phyloP scores from a whole-genome alignment of 2,797 vertebrate species.

The Dallia pectoralis region DNA sequence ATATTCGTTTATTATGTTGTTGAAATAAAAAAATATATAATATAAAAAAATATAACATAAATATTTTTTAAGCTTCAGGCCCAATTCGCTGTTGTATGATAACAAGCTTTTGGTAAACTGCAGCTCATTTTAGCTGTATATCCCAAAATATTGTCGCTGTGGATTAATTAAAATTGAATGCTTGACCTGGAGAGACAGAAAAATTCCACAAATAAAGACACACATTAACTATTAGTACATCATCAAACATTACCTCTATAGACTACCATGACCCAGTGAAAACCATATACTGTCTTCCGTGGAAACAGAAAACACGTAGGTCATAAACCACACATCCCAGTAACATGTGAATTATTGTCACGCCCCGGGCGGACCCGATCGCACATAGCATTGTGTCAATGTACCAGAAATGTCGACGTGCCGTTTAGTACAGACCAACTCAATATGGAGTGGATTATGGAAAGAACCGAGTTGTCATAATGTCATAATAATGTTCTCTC shows the following conservation, averaged over 20 bases:
- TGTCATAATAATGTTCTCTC: constrained; percentile 25
- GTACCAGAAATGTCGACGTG: neutral
- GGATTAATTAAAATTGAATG: neutral
- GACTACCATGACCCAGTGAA: too few relatives aligned
- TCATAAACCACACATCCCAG: neutral
- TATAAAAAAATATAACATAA: too few relatives aligned
- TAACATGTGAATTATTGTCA: neutral
- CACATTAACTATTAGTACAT: neutral
- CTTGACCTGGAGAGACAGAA: neutral
- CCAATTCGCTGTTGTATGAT: neutral
- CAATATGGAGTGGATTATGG: neutral
- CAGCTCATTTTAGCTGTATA: neutral
- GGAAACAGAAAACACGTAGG: neutral
- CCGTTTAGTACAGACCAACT: neutral
- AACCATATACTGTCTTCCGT: too few relatives aligned
- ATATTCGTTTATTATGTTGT: too few relatives aligned
- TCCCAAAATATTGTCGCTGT: neutral
- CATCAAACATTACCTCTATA: neutral
- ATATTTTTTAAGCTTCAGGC: too few relatives aligned
- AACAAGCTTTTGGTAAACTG: neutral
- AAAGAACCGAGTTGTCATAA: neutral
- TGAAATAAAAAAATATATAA: too few relatives aligned
- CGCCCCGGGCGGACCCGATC: neutral
- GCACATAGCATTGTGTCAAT: neutral
- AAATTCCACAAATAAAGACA: neutral